phyloP scores from a whole-genome alignment of 2,113 vertebrate species.

The Cricetomys ansorgei region DNA sequence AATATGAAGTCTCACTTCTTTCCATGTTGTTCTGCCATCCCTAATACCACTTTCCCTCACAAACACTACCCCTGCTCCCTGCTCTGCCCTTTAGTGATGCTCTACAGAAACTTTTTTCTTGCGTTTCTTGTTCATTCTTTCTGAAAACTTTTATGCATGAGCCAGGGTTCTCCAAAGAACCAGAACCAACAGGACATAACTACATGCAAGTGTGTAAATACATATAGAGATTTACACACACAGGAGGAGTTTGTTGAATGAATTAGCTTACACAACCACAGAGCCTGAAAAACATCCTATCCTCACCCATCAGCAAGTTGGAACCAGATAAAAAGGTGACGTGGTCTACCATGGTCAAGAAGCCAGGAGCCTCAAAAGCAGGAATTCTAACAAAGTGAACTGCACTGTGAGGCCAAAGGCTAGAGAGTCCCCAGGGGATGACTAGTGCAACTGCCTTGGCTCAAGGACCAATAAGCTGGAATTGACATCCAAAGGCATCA shows the following conservation, averaged over 20 bases:
- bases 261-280: background rate
- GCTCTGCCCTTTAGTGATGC: background rate
- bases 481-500: background rate
- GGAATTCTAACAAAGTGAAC: too few species aligned
- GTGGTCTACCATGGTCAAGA: background rate
- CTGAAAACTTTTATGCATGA: background rate
- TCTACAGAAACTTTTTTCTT: background rate
- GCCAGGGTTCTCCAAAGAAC: background rate
- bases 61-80: background rate
- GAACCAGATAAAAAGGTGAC: background rate
- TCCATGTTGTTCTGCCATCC: background rate
- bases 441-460: too few species aligned
- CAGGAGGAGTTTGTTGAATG: too few species aligned
- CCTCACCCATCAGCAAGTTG: background rate
- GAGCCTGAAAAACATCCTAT: background rate
- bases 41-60: background rate
- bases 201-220: too few species aligned
- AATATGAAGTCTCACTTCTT: background rate
- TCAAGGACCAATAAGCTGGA: background rate
- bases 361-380: too few species aligned
- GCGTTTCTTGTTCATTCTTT: background rate
- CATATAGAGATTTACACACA: background rate
- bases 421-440: background rate
- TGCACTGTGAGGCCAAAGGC: background rate
- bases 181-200: background rate